These are phyloP conservation scores for Teleopsis dalmanni DNA, from an alignment of 1,140 invertebrate species.

Conservation along the genomic window DNA sequence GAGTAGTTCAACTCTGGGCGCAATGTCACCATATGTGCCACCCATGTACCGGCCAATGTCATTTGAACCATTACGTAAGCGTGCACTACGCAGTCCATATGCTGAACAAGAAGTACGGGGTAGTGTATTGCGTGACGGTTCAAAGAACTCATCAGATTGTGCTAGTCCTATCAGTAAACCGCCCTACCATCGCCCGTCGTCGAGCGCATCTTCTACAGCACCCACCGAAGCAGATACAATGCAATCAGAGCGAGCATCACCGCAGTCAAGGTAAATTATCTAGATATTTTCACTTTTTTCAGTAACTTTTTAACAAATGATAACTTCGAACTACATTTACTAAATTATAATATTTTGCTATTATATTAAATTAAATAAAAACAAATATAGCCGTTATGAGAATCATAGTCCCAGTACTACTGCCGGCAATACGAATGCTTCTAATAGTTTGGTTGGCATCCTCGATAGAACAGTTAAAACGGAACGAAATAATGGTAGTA, in stretches of 20 bases:
- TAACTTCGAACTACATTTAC: not conserved
- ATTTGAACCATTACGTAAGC: slow-evolving; percentile 46
- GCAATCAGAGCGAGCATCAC: slow-evolving; percentile 42
- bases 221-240: slow-evolving; percentile 44
- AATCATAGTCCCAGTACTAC: slow-evolving; percentile 45
- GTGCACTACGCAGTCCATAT: slow-evolving; percentile 48
- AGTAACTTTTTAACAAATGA: too few relatives aligned
- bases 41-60: slow-evolving; percentile 40
- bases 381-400: slow-evolving; percentile 39
- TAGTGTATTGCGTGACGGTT: slow-evolving; percentile 44
- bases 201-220: slow-evolving; percentile 41
- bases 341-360: not conserved
- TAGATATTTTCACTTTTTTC: too few relatives aligned
- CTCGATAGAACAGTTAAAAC: slow-evolving; percentile 40
- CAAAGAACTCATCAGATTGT: slow-evolving; percentile 37
- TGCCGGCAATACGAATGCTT: slow-evolving; percentile 35
- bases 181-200: slow-evolving; percentile 39
- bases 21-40: slow-evolving; percentile 32
- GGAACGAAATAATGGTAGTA: slow-evolving; percentile 42
- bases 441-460: slow-evolving; percentile 14
- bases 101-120: slow-evolving; percentile 43
- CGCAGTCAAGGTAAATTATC: slow-evolving; percentile 36
- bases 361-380: too few relatives aligned
- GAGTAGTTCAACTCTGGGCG: slow-evolving; percentile 26
- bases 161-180: slow-evolving; percentile 42